Evolutionary conservation across 2,113 vertebrate genomes (phyloP).

Genomic region (Anoura caudifer): DNA sequence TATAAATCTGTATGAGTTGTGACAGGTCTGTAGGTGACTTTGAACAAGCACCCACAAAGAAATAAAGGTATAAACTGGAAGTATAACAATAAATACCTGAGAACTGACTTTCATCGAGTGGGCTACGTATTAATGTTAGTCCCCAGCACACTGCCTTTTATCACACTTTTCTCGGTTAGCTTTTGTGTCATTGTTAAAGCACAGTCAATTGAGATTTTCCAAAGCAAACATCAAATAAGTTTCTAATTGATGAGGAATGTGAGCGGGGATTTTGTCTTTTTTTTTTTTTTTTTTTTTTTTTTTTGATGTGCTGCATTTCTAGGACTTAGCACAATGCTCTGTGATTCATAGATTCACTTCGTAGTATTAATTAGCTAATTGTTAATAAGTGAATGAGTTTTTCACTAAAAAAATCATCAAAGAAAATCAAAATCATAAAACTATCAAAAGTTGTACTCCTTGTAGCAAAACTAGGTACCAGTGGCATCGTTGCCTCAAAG

Average conservation of each 20-base stretch:
- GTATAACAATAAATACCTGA: background rate
- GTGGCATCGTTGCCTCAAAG: conserved; percentile 1
- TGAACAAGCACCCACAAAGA: background rate
- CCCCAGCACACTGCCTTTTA: background rate
- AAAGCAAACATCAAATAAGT: background rate
- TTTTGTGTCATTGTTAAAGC: conserved; percentile 10
- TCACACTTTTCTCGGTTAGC: background rate
- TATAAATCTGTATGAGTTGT: background rate
- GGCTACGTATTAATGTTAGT: background rate
- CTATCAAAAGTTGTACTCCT: background rate
- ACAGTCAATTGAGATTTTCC: background rate
- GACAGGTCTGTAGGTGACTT: background rate
- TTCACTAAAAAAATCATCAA: conserved; percentile 41
- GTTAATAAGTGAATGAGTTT: conserved; percentile 11
- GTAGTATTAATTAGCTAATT: conserved; percentile 18
- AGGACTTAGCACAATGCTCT: background rate
- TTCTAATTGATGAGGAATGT: background rate
- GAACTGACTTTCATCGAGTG: conserved; percentile 6
- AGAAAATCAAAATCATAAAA: conserved; percentile 3
- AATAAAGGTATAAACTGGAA: background rate
- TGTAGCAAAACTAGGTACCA: background rate
- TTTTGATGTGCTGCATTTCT: background rate
- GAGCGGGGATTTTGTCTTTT: background rate
- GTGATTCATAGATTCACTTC: background rate
- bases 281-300: conserved; percentile 9